Conservation (phyloP, 2,113 vertebrate genomes). For the Rhombomys opimus region DNA sequence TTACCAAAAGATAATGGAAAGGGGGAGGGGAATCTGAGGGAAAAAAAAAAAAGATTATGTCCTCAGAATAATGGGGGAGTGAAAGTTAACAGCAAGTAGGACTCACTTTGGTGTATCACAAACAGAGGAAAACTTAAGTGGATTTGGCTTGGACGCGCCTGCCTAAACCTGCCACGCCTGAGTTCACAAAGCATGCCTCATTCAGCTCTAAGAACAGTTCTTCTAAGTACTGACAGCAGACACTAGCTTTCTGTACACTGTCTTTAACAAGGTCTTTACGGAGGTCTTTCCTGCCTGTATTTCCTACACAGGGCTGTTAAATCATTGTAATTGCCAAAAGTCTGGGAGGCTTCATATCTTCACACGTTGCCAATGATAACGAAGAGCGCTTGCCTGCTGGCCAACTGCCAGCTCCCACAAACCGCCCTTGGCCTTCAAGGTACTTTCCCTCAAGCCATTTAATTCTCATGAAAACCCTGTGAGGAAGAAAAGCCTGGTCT, state of each 20-base stretch:
- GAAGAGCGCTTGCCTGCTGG: neutral
- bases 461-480: neutral
- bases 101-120: neutral
- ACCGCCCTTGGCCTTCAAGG: neutral
- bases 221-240: slow-evolving; percentile 1
- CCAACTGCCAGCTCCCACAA: slow-evolving; percentile 12
- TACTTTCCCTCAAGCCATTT: neutral
- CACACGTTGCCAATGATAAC: slow-evolving; percentile 34
- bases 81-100: neutral
- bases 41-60: neutral
- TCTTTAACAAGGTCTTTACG: neutral
- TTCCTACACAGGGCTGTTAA: neutral
- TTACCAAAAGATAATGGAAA: neutral
- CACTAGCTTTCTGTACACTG: neutral
- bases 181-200: neutral
- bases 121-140: neutral
- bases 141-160: neutral
- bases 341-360: neutral
- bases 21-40: neutral
- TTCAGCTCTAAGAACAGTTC: neutral
- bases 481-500: neutral
- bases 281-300: slow-evolving; percentile 1
- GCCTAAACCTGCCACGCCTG: neutral
- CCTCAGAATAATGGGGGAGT: neutral
- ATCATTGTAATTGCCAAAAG: neutral